A percentile compares a stretch with the other conserved stretches of the same genome.
These are phyloP conservation scores for Cerastis leucographa DNA, from an alignment of 2,888 invertebrate species.

Conservation along the genomic window DNA sequence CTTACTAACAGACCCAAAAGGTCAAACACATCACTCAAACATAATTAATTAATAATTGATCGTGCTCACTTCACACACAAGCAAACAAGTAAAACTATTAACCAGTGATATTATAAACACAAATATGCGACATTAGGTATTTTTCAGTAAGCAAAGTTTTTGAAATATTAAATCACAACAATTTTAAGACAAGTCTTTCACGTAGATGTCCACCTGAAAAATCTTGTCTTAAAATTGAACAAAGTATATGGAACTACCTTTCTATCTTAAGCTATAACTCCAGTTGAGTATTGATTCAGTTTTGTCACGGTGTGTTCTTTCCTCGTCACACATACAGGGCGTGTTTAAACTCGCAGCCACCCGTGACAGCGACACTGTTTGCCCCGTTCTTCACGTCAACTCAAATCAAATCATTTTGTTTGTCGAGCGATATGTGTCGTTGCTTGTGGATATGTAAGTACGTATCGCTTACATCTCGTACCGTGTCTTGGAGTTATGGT, in stretches of 20 bases:
- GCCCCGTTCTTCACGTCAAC: constrained; percentile 38
- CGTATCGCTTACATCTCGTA: constrained; percentile 45
- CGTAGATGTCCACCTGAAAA: not conserved
- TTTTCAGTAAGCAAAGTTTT: not conserved
- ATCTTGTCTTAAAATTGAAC: not conserved
- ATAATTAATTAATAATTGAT: no score
- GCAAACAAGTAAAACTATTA: not conserved
- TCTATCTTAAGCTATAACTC: not conserved
- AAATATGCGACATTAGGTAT: not conserved
- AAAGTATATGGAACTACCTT: not conserved
- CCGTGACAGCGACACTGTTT: constrained; percentile 38
- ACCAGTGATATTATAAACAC: not conserved
- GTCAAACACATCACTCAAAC: not conserved
- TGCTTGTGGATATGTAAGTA: constrained; percentile 26
- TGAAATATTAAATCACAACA: not conserved
- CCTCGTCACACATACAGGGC: not conserved
- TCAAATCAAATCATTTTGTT: constrained; percentile 64
- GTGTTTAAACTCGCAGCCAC: constrained; percentile 31
- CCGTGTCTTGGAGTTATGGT: constrained; percentile 2
- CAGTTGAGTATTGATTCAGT: constrained; percentile 35
- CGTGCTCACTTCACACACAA: no score
- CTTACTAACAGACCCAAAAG: not conserved
- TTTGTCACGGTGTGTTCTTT: constrained; percentile 1
- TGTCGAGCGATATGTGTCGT: constrained; percentile 36
- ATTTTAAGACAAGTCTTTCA: not conserved